Percentiles rank a stretch among this genome's conserved stretches.
phyloP scores from a whole-genome alignment of 2,888 invertebrate genomes.

The Cephalotes varians region DNA sequence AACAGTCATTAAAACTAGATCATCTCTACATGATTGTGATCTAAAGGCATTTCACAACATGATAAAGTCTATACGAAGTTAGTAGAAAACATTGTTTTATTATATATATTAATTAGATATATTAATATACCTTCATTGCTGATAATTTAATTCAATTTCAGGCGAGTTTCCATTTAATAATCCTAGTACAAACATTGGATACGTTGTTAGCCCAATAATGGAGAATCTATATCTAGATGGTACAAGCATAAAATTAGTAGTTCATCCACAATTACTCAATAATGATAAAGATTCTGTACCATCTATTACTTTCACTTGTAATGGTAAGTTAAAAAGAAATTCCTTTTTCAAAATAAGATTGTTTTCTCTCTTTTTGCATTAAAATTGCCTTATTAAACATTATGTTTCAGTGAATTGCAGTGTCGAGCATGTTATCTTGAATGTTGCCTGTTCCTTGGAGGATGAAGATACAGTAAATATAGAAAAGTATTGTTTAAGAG shows the following conservation, averaged over 20 bases:
- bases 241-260: slow-evolving; percentile 96
- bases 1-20: slow-evolving; percentile 88
- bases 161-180: slow-evolving; percentile 92
- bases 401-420: slow-evolving; percentile 92
- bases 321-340: slow-evolving; percentile 89
- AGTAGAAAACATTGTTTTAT: slow-evolving; percentile 80
- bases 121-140: background rate
- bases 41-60: slow-evolving; percentile 93
- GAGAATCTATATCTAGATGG: slow-evolving; percentile 92
- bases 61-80: slow-evolving; percentile 93
- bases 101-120: too few species aligned
- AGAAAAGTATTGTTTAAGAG: slow-evolving; percentile 89
- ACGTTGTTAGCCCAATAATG: slow-evolving; percentile 95
- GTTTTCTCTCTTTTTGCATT: background rate
- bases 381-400: slow-evolving; percentile 1
- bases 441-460: slow-evolving; percentile 93
- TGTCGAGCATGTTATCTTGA: slow-evolving; percentile 94
- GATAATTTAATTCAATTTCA: slow-evolving; percentile 74
- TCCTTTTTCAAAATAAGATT: background rate
- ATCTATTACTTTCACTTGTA: slow-evolving; percentile 96
- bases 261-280: slow-evolving; percentile 88
- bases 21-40: slow-evolving; percentile 91
- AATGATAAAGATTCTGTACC: slow-evolving; percentile 87
- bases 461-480: slow-evolving; percentile 90
- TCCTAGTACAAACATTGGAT: slow-evolving; percentile 93